Evolutionary conservation across 2,113 vertebrate genomes (phyloP).

Genomic region (Hoplias malabaricus): DNA sequence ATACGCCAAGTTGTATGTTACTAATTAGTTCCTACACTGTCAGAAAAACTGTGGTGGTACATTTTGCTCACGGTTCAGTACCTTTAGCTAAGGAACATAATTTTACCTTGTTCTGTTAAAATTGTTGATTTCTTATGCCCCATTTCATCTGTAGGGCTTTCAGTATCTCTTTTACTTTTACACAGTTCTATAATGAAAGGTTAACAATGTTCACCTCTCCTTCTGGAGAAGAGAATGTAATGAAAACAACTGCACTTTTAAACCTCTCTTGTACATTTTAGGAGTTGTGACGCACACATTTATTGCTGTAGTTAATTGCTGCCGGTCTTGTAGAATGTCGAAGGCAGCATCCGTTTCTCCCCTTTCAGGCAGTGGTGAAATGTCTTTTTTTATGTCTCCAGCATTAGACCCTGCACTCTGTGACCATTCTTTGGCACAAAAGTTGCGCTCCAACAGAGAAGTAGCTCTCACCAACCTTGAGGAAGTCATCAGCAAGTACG

Average conservation of each 20-base stretch:
- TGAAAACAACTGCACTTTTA: too few species aligned
- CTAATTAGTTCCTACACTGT: neutral
- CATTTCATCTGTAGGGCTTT: too few species aligned
- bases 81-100: too few species aligned
- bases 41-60: too few species aligned
- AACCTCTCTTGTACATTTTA: too few species aligned
- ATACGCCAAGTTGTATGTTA: neutral
- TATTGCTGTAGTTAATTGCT: neutral
- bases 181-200: too few species aligned
- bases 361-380: neutral
- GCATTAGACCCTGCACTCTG: conserved; percentile 78
- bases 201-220: too few species aligned
- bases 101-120: too few species aligned
- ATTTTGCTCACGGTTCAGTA: too few species aligned
- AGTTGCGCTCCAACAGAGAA: conserved; percentile 78
- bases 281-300: neutral
- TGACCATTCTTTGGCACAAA: conserved; percentile 66
- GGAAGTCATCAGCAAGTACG: conserved; percentile 81
- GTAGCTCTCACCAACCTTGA: conserved; percentile 75
- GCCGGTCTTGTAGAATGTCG: neutral
- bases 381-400: conserved; percentile 29
- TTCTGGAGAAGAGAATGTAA: too few species aligned
- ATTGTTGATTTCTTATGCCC: too few species aligned
- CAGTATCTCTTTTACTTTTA: too few species aligned
- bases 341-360: neutral